Evolutionary conservation across 2,888 invertebrate species (phyloP), one percentile per base, ranked within the genome.

Genomic region (Ophion ellenae): DNA sequence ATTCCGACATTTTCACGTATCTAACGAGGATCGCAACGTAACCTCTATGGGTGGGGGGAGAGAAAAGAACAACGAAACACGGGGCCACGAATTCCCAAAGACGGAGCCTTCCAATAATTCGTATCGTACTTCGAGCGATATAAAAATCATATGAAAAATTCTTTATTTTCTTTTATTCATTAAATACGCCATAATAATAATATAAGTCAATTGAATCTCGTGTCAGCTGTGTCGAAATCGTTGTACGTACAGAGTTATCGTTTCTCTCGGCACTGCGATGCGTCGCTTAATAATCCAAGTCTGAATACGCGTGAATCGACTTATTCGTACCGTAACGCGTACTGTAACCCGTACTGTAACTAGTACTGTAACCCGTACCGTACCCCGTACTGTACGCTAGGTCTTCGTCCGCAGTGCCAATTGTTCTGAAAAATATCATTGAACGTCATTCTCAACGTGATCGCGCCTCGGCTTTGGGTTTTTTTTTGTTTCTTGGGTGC

Each of bases 361-460:
- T 69, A 88, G 90, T 87, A 87, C 87, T 88, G 89, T 89, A 91
- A 82, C 86, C 86, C 40, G 82, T 78, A 81, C 81, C 75, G 81
- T 82, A 82, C 36, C 82, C 82, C 53, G 82, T 77, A 75, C 74
- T 74, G 83, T 83, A 83, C 79, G 47, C 74, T 88, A 89, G 85
- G 83, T 89, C 89, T 87, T 90, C 89, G 88, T 90, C 90, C 86
- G 91, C 87, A 87, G 90, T 90, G 87, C 88, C 90, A 89, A 91
- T 90, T 88, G 89, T 81, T 92, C 92, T 91, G 91, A 91, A 92
- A 85, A 92, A 89, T 89, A 91, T 91, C 87, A 89, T 89, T 86
- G 77, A 90, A 89, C 84, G 88, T 85, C 67, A 81, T 73, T 74
- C 53, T 20, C 79, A 4, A 83, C 63, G 64, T 61, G 24, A 36